phyloP scores from a whole-genome alignment of 2,888 invertebrate genomes.

The Aporophyla nigra region DNA sequence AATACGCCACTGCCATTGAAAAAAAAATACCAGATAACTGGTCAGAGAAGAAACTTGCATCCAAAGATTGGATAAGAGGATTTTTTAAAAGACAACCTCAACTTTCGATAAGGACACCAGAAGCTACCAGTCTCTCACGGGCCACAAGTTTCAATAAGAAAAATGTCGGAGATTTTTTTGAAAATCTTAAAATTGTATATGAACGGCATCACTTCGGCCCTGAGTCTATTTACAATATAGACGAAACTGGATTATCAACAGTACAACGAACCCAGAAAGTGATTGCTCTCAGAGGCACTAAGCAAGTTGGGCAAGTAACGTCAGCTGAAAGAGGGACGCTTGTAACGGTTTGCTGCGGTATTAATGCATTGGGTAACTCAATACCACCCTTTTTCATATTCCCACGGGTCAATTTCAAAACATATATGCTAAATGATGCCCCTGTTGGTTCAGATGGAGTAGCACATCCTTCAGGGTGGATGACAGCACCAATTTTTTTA shows the following conservation, averaged over 20 bases:
- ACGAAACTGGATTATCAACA: neutral
- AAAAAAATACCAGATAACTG: too few species aligned
- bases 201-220: too few species aligned
- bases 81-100: too few species aligned
- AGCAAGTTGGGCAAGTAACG: slow-evolving; percentile 40
- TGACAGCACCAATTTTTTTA: neutral
- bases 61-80: too few species aligned
- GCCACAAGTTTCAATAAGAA: too few species aligned
- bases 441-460: slow-evolving; percentile 44
- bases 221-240: too few species aligned
- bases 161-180: too few species aligned
- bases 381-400: slow-evolving; percentile 37
- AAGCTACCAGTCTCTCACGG: too few species aligned
- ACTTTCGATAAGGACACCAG: too few species aligned
- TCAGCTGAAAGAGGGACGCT: slow-evolving; percentile 52
- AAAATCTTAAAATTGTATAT: too few species aligned
- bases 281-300: neutral
- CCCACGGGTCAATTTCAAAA: slow-evolving; percentile 38
- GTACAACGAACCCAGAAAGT: neutral
- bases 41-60: too few species aligned
- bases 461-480: slow-evolving; percentile 5
- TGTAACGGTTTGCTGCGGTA: slow-evolving; percentile 49
- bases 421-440: slow-evolving; percentile 43
- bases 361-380: slow-evolving; percentile 41
- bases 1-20: too few species aligned